These are phyloP conservation scores for Muntiacus muntjak DNA, from an alignment of 2,113 vertebrate species.

Conservation along the genomic window DNA sequence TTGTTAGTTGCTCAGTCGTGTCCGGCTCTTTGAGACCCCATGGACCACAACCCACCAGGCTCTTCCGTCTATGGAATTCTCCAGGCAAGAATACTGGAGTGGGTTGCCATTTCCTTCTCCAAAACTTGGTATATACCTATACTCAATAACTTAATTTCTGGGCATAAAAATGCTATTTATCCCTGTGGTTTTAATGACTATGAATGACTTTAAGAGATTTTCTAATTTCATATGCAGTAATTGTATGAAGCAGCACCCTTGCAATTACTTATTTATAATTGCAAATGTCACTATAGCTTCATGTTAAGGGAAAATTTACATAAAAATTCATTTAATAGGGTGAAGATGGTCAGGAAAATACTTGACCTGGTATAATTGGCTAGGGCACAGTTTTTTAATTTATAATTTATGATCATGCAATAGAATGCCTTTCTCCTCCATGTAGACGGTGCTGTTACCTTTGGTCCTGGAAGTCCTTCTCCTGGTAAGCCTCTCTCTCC, in stretches of 20 bases:
- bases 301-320: neutral
- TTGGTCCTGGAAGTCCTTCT: slow-evolving; percentile 85
- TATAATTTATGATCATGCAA: neutral
- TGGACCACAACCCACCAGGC: neutral
- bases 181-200: neutral
- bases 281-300: neutral
- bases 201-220: slow-evolving; percentile 6
- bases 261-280: neutral
- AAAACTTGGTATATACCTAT: neutral
- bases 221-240: neutral
- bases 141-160: neutral
- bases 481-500: slow-evolving; percentile 85
- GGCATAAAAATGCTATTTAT: neutral
- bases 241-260: neutral
- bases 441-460: slow-evolving; percentile 77
- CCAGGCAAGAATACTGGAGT: neutral
- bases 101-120: neutral
- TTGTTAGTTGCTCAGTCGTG: neutral
- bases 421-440: neutral
- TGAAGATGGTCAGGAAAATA: neutral
- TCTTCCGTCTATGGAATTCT: neutral
- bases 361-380: neutral
- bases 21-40: neutral
- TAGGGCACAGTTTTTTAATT: neutral
- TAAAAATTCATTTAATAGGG: neutral